Evolutionary conservation across 2,888 invertebrate genomes (phyloP), one percentile per base, ranked within the genome.

Genomic region (Colostygia pectinataria): DNA sequence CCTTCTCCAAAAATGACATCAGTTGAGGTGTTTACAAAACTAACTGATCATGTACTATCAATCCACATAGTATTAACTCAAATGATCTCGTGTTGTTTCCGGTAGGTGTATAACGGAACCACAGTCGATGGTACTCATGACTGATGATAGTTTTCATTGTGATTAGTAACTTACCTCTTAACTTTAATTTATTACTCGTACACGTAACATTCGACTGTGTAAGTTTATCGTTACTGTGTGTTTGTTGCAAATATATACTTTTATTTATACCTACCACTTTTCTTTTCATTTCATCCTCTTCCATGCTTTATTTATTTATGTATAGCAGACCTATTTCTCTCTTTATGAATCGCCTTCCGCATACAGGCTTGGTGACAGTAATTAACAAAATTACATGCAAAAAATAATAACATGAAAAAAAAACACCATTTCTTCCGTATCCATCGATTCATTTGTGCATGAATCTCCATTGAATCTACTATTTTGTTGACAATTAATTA

Each of bases 191-290:
- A 77, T 80, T 80, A 71, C 67, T 69, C 69, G 63, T 70, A 74
- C 73, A 71, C 60, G 69, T 75, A 68, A 59, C 63, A 59, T 67
- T 65, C 59, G 62, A 67, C 60, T 72, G 75, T 80, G 76, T 86
- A 81, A 86, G 77, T 80, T 72, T 80, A 75, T 83, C 84, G 89
- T 89, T 86, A 87, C 68, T 80, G 81, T 85, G 89, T 88, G 88
- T 88, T 86, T 86, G 89, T 89, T 89, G 86, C 90, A 89, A 90
- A 89, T 90, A 89, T 88, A 89, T 79, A 86, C 80, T 83, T 88
- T 88, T 89, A 86, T 89, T 89, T 86, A 83, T 83, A 86, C 74
- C 79, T 82, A 86, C 74, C 80, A 83, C 78, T 82, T 75, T 84
- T 88, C 86, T 90, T 89, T 89, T 88, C 82, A 88, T 89, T 90